Evolutionary conservation across 2,888 invertebrate genomes (phyloP), one percentile per base, ranked within the genome.

Genomic region (Xestoiulus laeticollis): DNA sequence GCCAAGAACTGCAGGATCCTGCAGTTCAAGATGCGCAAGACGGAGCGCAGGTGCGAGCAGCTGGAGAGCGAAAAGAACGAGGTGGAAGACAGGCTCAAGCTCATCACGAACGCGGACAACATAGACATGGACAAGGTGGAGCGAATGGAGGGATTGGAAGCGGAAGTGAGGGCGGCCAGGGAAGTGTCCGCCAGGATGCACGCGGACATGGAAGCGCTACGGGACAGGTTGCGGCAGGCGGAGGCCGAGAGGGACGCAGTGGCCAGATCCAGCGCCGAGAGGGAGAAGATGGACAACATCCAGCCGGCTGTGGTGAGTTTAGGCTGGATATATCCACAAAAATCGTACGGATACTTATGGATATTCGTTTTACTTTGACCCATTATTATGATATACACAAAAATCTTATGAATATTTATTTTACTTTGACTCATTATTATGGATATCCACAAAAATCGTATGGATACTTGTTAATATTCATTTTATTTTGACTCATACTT

Each of bases 1-100:
- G 97, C 98, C 86, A 99, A 99, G 92, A 99, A 99, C 93, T 99
- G 99, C 93, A 94, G 99, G 90, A 98, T 99, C 90, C 94, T 99
- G 89, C 99, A 99, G 90, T 99, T 99, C 93, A 99, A 99, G 92
- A 93, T 99, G 90, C 95, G 99, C 91, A 99, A 99, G 94, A 95
- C 97, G 87, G 99, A 99, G 92, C 94, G 99, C 89, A 95, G 95
- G 92, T 90, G 87, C 89, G 92, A 92, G 83, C 96, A 97, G 90
- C 93, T 97, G 32, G 98, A 98, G 91, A 94, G 94, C 85, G 98
- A 99, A 90, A 96, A 97, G 91, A 93, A 94, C 85, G 95, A 96
- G 90, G 92, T 92, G 89, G 93, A 93, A 89, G 92, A 92, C 43
- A 91, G 91, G 88, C 89, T 92, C 14, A 90, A 90, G 85, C 90